Evolutionary conservation across 2,113 vertebrate genomes (phyloP).

Genomic region (Addax nasomaculatus): DNA sequence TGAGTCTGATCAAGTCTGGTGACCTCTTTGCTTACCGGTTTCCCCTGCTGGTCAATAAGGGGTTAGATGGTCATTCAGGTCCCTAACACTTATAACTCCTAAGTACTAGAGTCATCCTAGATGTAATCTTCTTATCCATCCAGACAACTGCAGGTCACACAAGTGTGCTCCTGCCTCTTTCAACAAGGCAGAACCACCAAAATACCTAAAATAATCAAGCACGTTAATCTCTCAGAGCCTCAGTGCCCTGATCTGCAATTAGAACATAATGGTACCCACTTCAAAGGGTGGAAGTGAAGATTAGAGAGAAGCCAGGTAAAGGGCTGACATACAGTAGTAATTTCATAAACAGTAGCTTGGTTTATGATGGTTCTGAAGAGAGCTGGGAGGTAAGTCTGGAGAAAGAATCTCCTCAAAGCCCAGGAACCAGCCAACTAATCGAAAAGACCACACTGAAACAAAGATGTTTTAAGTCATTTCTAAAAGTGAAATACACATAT

Average conservation of each 20-base stretch:
- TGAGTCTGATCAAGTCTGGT: background rate
- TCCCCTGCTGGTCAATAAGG: background rate
- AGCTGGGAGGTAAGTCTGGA: background rate
- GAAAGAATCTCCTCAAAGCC: background rate
- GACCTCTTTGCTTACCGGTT: background rate
- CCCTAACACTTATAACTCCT: background rate
- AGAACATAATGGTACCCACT: slow-evolving; percentile 19
- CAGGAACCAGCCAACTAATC: background rate
- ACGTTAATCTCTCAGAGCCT: background rate
- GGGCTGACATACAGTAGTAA: background rate
- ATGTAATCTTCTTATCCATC: background rate
- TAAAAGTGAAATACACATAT: background rate
- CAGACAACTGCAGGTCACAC: background rate
- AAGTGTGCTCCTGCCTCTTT: background rate
- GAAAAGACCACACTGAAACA: background rate
- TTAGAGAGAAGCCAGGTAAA: background rate
- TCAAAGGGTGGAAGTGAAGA: slow-evolving; percentile 28
- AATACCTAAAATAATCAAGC: background rate
- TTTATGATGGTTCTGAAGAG: background rate
- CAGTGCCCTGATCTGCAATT: slow-evolving; percentile 17
- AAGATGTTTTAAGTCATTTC: background rate
- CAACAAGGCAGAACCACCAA: background rate
- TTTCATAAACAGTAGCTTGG: background rate
- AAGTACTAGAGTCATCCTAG: background rate
- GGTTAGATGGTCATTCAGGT: background rate